A percentile compares a stretch with the other conserved stretches of the same genome.
These are phyloP conservation scores for Cryptocephalus primarius DNA, from an alignment of 2,888 invertebrate species.

Conservation along the genomic window DNA sequence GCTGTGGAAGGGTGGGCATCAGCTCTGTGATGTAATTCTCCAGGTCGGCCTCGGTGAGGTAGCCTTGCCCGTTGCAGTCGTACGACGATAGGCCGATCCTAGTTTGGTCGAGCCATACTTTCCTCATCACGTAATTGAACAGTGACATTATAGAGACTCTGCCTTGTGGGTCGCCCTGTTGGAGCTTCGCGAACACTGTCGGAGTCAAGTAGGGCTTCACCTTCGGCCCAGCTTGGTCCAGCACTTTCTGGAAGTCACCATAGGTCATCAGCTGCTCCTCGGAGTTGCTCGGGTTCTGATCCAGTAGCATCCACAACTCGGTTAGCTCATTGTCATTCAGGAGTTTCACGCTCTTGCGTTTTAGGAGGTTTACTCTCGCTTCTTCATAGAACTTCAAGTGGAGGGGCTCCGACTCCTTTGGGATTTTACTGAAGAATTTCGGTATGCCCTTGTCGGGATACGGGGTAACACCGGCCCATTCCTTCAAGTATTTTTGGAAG, in stretches of 20 bases:
- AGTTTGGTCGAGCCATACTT: conserved; percentile 92
- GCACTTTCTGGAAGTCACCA: conserved; percentile 71
- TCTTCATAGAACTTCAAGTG: conserved; percentile 79
- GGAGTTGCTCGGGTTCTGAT: conserved; percentile 65
- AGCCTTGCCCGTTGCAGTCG: conserved; percentile 76
- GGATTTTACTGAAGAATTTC: conserved; percentile 65
- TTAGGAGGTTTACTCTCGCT: conserved; percentile 76
- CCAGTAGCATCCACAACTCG: conserved; percentile 72
- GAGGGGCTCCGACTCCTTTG: conserved; percentile 64
- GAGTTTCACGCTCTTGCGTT: conserved; percentile 72
- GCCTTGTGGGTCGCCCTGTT: conserved; percentile 77
- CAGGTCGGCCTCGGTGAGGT: conserved; percentile 58
- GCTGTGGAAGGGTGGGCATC: conserved; percentile 81
- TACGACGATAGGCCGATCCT: conserved; percentile 87
- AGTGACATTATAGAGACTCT: conserved; percentile 79
- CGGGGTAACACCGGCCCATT: conserved; percentile 19
- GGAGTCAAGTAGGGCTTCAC: conserved; percentile 63
- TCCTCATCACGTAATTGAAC: conserved; percentile 91
- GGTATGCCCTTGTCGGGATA: conserved; percentile 53
- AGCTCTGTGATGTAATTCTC: conserved; percentile 92
- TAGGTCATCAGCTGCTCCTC: conserved; percentile 82
- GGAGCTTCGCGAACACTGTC: conserved; percentile 76
- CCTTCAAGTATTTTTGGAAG: conserved; percentile 22
- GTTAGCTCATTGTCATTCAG: conserved; percentile 78
- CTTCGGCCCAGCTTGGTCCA: conserved; percentile 53